Base-by-base conservation (phyloP, 2,888 invertebrate genomes). In the Hemaris fuciformis region DNA sequence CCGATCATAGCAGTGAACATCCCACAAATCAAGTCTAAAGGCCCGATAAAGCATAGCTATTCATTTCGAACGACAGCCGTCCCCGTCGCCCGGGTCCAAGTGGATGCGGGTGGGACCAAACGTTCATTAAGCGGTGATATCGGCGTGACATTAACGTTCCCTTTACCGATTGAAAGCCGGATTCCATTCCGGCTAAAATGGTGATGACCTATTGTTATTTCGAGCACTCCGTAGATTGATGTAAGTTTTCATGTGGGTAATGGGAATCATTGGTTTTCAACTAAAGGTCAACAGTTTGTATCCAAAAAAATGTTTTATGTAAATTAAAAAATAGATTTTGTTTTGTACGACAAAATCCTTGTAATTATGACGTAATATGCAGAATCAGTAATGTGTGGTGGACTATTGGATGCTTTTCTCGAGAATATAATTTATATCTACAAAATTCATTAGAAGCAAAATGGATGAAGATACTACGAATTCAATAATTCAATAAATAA, bases 61-160 rank as follows among this genome's bases (percentile, higher is more conserved):
- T 43, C 43, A 46, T 20, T n/a, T 59, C 25, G 13, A 38, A 34
- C 45, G 41, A 48, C 15, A 60, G 48, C 45, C 59, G 45, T 22
- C 41, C 58, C 18, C 18, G 45, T 22, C 41, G 58, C 18, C 18
- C 27, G 20, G 57, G 31, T 59, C 31, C 42, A 57, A 59, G 62
- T 58, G 59, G 60, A 73, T 76, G 68, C 73, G 71, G 73, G 69
- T 64, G 23, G 60, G 63, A 70, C 65, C 67, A 73, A 74, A 71
- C 67, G 67, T 68, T 75, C 71, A 74, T 72, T 73, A 72, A 62
- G 62, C 61, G 61, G 46, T 62, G 67, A 65, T 65, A 70, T 68
- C 41, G 66, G 60, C 59, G 67, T 64, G 69, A 69, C 59, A 67
- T 66, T 61, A 65, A 62, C 64, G 56, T 56, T 18, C 41, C 42